phyloP scores from a whole-genome alignment of 2,888 invertebrate species.

The Morpho achilles region DNA sequence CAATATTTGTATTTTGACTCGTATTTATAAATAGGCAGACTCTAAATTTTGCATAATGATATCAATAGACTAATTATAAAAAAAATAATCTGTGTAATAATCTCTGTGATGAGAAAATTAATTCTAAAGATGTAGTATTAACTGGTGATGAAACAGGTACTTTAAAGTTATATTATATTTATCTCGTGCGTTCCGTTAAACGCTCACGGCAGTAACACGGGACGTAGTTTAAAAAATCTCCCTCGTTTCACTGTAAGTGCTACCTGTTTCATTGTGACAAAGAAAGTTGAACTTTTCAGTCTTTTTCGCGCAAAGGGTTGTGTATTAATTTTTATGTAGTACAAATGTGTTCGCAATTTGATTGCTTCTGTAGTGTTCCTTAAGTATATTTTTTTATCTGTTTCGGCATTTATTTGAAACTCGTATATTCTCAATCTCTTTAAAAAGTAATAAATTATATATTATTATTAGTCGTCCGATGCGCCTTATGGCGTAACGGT shows the following conservation, averaged over 20 bases:
- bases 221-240: conserved; percentile 18
- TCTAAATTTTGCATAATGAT: conserved; percentile 69
- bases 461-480: conserved; percentile 46
- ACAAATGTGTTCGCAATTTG: conserved; percentile 80
- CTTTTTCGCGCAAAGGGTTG: conserved; percentile 79
- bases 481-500: conserved; percentile 22
- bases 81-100: conserved; percentile 63
- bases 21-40: conserved; percentile 64
- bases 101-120: conserved; percentile 75
- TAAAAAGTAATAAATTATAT: conserved; percentile 37
- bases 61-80: conserved; percentile 67
- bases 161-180: conserved; percentile 32
- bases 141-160: conserved; percentile 58
- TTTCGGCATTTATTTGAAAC: conserved; percentile 72
- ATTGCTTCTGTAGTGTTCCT: conserved; percentile 79
- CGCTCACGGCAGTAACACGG: conserved; percentile 6
- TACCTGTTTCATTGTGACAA: conserved; percentile 56
- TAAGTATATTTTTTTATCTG: conserved; percentile 66
- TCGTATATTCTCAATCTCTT: conserved; percentile 56
- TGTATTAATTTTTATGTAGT: conserved; percentile 79
- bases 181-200: conserved; percentile 24
- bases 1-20: conserved; percentile 51
- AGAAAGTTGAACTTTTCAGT: conserved; percentile 75
- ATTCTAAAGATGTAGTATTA: conserved; percentile 71
- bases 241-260: conserved; percentile 27